Evolutionary conservation across 2,797 vertebrate species (phyloP).

Genomic region (Lophotriccus pileatus): DNA sequence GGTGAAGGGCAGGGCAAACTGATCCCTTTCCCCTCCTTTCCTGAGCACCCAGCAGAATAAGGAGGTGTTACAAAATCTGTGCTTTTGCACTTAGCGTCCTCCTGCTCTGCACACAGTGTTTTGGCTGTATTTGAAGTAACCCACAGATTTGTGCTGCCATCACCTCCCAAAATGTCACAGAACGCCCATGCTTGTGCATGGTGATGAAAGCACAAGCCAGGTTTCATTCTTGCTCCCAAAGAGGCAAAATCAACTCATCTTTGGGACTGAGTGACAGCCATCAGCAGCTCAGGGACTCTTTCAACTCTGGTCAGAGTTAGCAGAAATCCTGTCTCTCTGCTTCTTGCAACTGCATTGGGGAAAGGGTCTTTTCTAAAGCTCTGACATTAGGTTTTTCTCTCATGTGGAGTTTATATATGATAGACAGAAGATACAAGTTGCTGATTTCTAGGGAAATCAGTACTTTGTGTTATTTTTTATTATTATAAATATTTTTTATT

Average conservation of each 20-base stretch:
- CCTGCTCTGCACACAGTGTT: not conserved
- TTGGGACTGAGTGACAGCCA: not conserved
- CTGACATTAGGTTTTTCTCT: not conserved
- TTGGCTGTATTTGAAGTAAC: not conserved
- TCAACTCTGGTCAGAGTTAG: not conserved
- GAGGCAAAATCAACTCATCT: not conserved
- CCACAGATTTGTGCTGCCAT: not conserved
- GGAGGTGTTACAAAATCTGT: not conserved
- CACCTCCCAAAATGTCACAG: not conserved
- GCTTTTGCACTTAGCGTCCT: not conserved
- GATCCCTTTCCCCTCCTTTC: not conserved
- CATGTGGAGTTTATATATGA: not conserved
- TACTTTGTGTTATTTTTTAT: not conserved
- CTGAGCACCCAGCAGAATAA: not conserved
- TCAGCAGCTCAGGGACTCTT: not conserved
- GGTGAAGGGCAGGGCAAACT: not conserved
- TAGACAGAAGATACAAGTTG: not conserved
- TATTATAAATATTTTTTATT: not conserved
- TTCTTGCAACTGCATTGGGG: not conserved
- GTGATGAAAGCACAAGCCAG: not conserved
- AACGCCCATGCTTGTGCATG: fast-evolving
- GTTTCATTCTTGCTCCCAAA: not conserved
- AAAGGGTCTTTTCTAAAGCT: not conserved
- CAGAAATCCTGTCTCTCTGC: not conserved
- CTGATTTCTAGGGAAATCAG: not conserved